Percentiles rank a stretch among this genome's conserved stretches.
phyloP scores from a whole-genome alignment of 2,113 vertebrate species.

The Scalopus aquaticus region DNA sequence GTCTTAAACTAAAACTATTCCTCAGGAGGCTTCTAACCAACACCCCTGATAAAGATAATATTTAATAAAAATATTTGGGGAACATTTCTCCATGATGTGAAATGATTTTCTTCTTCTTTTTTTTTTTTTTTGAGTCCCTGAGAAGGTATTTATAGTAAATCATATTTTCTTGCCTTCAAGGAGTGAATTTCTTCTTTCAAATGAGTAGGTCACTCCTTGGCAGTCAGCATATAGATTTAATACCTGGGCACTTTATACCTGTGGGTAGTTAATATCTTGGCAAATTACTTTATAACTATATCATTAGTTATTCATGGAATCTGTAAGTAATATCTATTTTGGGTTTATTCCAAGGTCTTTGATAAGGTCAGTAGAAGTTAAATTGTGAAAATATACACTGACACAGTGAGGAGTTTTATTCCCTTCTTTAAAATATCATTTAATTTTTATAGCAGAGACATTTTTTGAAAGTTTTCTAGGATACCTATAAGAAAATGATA shows the following conservation, averaged over 20 bases:
- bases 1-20: not conserved
- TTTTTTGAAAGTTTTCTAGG: not conserved
- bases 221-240: not conserved
- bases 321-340: slow-evolving; percentile 3
- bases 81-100: not conserved
- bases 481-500: not conserved
- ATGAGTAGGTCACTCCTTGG: not conserved
- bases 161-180: not conserved
- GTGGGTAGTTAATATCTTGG: not conserved
- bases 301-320: slow-evolving; percentile 43
- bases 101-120: not conserved
- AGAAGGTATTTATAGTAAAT: not conserved
- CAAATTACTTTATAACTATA: not conserved
- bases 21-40: not conserved
- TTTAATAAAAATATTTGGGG: not conserved
- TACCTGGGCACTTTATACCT: not conserved
- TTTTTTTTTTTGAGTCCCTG: not conserved
- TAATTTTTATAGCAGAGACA: not conserved
- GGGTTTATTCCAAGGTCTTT: not conserved
- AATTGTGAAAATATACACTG: not conserved
- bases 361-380: not conserved
- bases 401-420: not conserved
- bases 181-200: not conserved
- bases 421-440: not conserved
- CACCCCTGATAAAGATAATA: not conserved